Conservation (phyloP, 2,888 invertebrate species). For the Abscondita cerata region DNA sequence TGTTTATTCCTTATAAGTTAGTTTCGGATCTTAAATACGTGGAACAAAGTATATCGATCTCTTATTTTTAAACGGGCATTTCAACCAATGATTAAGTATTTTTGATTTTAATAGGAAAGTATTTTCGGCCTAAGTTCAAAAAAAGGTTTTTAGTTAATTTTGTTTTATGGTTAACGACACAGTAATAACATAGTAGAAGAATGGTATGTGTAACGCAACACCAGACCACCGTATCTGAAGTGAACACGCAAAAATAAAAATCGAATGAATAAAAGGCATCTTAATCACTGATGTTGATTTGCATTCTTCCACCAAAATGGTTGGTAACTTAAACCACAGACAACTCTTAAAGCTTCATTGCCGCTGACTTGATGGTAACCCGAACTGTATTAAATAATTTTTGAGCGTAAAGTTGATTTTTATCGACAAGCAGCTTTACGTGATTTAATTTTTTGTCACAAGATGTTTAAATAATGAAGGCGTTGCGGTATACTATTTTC, state of each 20-base stretch:
- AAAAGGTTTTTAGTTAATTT: no score
- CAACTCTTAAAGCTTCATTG: slow-evolving; percentile 7
- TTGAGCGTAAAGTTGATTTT: not conserved
- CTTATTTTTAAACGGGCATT: no score
- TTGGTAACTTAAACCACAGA: slow-evolving; percentile 15
- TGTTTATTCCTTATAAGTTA: no score
- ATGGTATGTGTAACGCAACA: slow-evolving; percentile 24
- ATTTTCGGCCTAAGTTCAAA: no score
- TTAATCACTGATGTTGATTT: slow-evolving; percentile 17
- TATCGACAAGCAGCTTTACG: not conserved
- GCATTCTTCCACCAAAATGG: slow-evolving; percentile 16
- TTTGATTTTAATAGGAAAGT: no score
- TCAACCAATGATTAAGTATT: no score
- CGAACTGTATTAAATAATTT: not conserved
- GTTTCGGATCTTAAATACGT: no score
- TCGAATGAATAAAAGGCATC: slow-evolving; percentile 15
- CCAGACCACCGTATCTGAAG: slow-evolving; percentile 16
- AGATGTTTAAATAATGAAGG: no score
- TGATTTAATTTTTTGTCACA: no score
- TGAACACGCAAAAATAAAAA: slow-evolving; percentile 20
- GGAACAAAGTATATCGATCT: no score
- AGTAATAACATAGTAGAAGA: slow-evolving; percentile 7
- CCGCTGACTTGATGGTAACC: not conserved
- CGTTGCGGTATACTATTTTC: no score
- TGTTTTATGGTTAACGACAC: slow-evolving; percentile 12